Conservation (phyloP, 1,140 invertebrate genomes). For the Drosophila lacertosa region DNA sequence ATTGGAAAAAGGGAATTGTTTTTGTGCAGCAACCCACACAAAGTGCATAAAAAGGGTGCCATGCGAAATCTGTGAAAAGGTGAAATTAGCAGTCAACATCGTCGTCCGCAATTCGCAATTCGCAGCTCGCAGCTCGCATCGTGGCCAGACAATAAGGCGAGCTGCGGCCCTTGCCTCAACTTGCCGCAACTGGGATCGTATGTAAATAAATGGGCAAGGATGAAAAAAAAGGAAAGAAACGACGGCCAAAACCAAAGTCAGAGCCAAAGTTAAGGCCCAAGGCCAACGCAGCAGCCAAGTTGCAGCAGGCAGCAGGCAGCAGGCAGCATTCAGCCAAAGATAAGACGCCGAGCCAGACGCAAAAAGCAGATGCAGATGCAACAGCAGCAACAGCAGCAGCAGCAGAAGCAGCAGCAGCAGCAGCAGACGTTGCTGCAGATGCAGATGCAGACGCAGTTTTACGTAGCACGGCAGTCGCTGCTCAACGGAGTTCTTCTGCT, state of each 20-base stretch:
- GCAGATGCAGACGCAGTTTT: slow-evolving; percentile 20
- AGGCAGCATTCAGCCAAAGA: slow-evolving; percentile 16
- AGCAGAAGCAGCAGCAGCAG: slow-evolving; percentile 3
- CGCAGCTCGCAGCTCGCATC: slow-evolving; percentile 44
- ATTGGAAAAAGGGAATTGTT: too few species aligned
- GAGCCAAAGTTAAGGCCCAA: slow-evolving; percentile 51
- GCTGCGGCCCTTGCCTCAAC: slow-evolving; percentile 70
- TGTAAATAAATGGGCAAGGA: slow-evolving; percentile 76
- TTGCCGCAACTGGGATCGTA: slow-evolving; percentile 44
- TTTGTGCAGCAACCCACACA: slow-evolving; percentile 59
- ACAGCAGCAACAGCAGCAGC: background rate
- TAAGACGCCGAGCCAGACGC: too few species aligned
- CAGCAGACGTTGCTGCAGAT: background rate
- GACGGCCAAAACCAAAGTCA: slow-evolving; percentile 38
- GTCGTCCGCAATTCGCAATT: slow-evolving; percentile 8
- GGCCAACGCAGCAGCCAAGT: slow-evolving; percentile 67
- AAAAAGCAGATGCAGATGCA: too few species aligned
- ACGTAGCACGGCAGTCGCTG: slow-evolving; percentile 72
- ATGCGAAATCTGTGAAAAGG: slow-evolving; percentile 69
- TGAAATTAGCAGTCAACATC: slow-evolving; percentile 70
- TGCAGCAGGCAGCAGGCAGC: slow-evolving; percentile 26
- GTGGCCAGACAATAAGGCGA: slow-evolving; percentile 77
- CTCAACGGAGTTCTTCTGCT: slow-evolving; percentile 27
- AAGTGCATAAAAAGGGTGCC: slow-evolving; percentile 32
- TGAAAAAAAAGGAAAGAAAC: too few species aligned